A percentile compares a stretch with the other conserved stretches of the same genome.
Evolutionary conservation across 2,888 invertebrate species (phyloP).

Genomic region (Kryphioiulus occultus): DNA sequence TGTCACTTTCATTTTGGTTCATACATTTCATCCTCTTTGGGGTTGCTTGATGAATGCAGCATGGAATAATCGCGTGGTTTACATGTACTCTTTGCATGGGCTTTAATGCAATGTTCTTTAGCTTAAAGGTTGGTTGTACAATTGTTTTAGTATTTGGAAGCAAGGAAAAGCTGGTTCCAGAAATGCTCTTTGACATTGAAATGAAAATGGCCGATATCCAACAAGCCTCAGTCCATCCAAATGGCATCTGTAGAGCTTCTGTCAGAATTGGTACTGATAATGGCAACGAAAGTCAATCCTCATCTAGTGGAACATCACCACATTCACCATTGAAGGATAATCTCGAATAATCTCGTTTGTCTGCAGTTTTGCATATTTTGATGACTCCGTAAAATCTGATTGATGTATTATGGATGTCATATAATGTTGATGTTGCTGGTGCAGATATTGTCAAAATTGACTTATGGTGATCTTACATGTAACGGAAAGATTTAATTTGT

Average conservation of each 20-base stretch:
- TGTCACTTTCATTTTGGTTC: too few species aligned
- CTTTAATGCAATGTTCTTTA: not conserved
- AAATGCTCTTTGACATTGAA: constrained; percentile 44
- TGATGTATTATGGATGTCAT: too few species aligned
- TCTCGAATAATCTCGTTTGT: not conserved
- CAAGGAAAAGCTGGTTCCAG: constrained; percentile 49
- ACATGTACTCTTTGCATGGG: not conserved
- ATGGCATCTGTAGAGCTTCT: not conserved
- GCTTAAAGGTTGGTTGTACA: not conserved
- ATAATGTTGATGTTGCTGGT: too few species aligned
- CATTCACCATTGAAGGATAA: not conserved
- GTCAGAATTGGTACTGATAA: not conserved
- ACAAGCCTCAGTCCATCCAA: not conserved
- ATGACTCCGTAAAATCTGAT: too few species aligned
- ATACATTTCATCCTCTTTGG: too few species aligned
- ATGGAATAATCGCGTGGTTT: too few species aligned
- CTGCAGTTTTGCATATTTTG: too few species aligned
- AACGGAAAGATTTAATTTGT: too few species aligned
- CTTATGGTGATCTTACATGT: too few species aligned
- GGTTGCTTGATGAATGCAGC: not conserved
- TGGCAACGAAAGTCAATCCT: not conserved
- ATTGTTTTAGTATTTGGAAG: constrained; percentile 47
- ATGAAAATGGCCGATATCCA: not conserved
- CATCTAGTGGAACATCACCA: not conserved
- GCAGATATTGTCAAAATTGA: too few species aligned